These are phyloP conservation scores for Limonius californicus DNA, from an alignment of 1,140 invertebrate genomes.

Conservation along the genomic window DNA sequence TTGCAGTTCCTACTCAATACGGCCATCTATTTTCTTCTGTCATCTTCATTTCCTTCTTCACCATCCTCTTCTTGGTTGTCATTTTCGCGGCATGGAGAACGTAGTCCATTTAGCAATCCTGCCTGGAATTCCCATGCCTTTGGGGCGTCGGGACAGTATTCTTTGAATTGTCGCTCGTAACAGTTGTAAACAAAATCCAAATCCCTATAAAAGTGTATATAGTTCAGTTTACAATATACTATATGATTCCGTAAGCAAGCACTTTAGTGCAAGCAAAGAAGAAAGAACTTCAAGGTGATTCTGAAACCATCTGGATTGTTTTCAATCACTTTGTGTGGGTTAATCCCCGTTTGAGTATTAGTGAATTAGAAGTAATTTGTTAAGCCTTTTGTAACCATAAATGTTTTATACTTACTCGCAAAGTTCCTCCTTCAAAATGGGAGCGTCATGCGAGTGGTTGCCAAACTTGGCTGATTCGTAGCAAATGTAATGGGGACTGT, in stretches of 20 bases:
- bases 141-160: background rate
- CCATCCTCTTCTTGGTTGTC: background rate
- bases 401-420: constrained; percentile 1
- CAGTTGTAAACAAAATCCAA: background rate
- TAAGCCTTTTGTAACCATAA: too few relatives aligned
- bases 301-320: too few relatives aligned
- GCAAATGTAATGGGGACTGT: background rate
- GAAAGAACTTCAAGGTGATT: too few relatives aligned
- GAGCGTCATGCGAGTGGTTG: background rate
- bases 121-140: background rate
- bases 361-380: too few relatives aligned
- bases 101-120: background rate
- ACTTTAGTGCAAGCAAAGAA: too few relatives aligned
- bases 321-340: too few relatives aligned
- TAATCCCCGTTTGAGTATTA: too few relatives aligned
- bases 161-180: background rate
- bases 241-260: too few relatives aligned
- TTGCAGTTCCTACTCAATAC: too few relatives aligned
- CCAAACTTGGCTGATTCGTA: background rate
- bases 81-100: background rate
- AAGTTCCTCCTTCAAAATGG: background rate
- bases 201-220: background rate
- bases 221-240: too few relatives aligned
- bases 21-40: too few relatives aligned
- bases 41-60: too few relatives aligned